Evolutionary conservation across 2,113 vertebrate species (phyloP).

Genomic region (Silurus glanis): DNA sequence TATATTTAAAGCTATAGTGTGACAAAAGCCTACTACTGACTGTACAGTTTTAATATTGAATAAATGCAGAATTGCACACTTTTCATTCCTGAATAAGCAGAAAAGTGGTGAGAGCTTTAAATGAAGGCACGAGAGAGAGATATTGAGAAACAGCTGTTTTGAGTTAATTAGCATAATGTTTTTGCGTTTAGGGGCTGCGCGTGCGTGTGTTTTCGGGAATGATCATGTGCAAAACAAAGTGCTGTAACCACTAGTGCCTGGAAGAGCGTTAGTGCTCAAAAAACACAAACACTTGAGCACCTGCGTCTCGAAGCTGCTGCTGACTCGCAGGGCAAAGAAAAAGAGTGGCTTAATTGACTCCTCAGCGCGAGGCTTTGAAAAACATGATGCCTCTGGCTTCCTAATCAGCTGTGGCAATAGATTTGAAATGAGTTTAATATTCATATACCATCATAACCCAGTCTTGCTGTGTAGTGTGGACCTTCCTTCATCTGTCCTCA

Average conservation of each 20-base stretch:
- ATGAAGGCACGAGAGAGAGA: constrained; percentile 14
- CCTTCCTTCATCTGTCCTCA: background rate
- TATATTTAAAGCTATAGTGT: background rate
- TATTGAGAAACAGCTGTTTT: constrained; percentile 68
- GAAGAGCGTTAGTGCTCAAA: constrained; percentile 69
- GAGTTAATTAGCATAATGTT: constrained; percentile 70
- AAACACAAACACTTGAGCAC: constrained; percentile 73
- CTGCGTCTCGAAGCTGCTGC: constrained; percentile 65
- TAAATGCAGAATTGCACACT: constrained; percentile 26
- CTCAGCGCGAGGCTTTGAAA: constrained; percentile 47
- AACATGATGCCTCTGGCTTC: constrained; percentile 49
- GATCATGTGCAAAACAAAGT: constrained; percentile 67
- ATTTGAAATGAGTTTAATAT: constrained; percentile 12
- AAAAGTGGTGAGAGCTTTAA: constrained; percentile 13
- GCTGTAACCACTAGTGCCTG: constrained; percentile 72
- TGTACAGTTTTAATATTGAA: background rate
- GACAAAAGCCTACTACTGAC: background rate
- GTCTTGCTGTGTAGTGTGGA: background rate
- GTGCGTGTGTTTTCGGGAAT: constrained; percentile 23
- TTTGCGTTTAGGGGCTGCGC: constrained; percentile 54
- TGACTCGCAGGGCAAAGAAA: constrained; percentile 54
- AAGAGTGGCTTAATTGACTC: constrained; percentile 51
- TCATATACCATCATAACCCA: background rate
- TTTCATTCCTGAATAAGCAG: constrained; percentile 25
- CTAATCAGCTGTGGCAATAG: constrained; percentile 26